Evolutionary conservation across 2,888 invertebrate genomes (phyloP), one percentile per base, ranked within the genome.

Genomic region (Apamea monoglypha): DNA sequence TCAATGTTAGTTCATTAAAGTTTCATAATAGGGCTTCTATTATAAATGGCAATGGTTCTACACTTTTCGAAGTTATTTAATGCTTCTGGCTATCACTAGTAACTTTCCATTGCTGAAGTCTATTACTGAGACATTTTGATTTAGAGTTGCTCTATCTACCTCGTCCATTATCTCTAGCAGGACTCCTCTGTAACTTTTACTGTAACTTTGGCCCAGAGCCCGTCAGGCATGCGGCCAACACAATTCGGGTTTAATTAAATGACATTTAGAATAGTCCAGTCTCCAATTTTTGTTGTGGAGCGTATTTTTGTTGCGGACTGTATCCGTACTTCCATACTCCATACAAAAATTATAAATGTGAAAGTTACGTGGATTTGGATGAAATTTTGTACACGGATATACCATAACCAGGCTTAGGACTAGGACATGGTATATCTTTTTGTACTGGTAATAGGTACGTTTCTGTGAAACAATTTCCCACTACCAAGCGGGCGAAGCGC

Each of bases 211-310:
- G 59, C 70, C 53, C 36, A 32, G 59, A 76, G 69, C 85, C 74
- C 72, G 64, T 61, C 69, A 75, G 78, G 73, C 69, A 70, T 74
- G 29, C 56, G 59, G 64, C 68, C 70, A 85, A 68, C 61, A 73
- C 68, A 82, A 78, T 71, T 72, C 71, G 16, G 53, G 44, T 71
- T 76, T 76, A 64, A 72, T 75, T 66, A 76, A 80, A 75, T 64
- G 36, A 64, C 66, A 71, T 83, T 83, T 63, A 32, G 2, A 69
- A 59, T 47, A 36, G 10, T 36, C 2, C 18, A 47, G 56, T 71
- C 66, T 72, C 56, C 67, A 66, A 36, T 53, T 71, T 83, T 80
- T 68, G 47, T 16, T 63, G 32, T 67, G 36, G 36, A 47, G 0
- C 12, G 8, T 56, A n/a, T 29, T 14, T 71, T 47, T 32, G 44